These are phyloP conservation scores for Megalops cyprinoides DNA, from an alignment of 2,797 vertebrate species.

Conservation along the genomic window DNA sequence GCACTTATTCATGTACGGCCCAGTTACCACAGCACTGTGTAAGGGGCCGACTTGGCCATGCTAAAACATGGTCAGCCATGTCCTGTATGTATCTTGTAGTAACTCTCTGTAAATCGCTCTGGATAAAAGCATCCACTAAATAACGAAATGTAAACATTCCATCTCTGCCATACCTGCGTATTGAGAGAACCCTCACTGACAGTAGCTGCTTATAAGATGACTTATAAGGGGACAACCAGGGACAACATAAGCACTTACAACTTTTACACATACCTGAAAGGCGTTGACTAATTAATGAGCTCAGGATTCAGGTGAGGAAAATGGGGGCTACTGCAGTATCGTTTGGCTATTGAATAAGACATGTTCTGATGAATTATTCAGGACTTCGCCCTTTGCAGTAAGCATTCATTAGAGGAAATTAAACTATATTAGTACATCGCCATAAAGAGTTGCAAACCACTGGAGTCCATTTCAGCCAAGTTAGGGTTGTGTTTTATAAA, in stretches of 20 bases:
- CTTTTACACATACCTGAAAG: not conserved
- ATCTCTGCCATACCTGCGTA: not conserved
- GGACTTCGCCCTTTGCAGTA: not conserved
- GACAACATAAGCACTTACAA: not conserved
- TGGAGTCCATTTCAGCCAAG: not conserved
- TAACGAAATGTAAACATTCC: no score
- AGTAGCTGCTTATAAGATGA: not conserved
- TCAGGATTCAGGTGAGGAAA: not conserved
- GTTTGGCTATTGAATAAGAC: constrained; percentile 3
- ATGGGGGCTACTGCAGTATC: constrained; percentile 5
- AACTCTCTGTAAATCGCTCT: no score
- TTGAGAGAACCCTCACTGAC: not conserved
- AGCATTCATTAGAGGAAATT: not conserved
- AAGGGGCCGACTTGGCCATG: no score
- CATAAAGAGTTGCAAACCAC: not conserved
- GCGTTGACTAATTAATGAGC: not conserved
- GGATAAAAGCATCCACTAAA: no score
- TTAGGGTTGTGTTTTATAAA: no score
- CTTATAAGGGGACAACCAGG: not conserved
- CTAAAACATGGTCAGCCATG: no score
- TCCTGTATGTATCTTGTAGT: no score
- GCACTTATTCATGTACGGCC: no score
- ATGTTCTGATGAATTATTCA: constrained; percentile 6
- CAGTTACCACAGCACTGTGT: no score
- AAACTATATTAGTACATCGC: not conserved